These are phyloP conservation scores for Marasmarcha lunaedactyla DNA, from an alignment of 2,888 invertebrate species.

Conservation along the genomic window DNA sequence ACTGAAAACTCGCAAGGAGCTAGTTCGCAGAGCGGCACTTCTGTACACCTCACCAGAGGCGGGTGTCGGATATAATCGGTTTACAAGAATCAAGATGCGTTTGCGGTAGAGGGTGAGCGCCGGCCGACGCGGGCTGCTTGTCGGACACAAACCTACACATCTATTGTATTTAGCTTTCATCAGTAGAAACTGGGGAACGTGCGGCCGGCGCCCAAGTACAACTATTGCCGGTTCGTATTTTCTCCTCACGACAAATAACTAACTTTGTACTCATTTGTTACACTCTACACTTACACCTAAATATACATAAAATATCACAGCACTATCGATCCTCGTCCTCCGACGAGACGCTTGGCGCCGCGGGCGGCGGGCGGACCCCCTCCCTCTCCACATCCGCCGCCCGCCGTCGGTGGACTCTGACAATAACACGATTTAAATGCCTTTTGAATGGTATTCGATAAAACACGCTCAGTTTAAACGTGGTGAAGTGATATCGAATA, in stretches of 20 bases:
- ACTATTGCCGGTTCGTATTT: constrained; percentile 9
- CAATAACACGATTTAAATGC: background rate
- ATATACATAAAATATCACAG: constrained; percentile 71
- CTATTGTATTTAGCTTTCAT: too few species aligned
- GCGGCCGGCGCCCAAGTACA: constrained; percentile 3
- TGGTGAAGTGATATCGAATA: constrained; percentile 36
- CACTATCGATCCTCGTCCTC: constrained; percentile 69
- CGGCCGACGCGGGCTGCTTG: too few species aligned
- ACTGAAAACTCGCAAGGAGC: background rate
- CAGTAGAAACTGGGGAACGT: too few species aligned
- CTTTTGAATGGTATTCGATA: constrained; percentile 22
- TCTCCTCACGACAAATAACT: constrained; percentile 34
- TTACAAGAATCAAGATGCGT: too few species aligned
- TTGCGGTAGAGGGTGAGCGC: too few species aligned
- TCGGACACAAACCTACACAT: background rate
- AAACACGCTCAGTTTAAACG: constrained; percentile 43
- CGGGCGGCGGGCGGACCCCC: constrained; percentile 16
- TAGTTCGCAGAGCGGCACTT: too few species aligned
- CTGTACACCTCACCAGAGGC: too few species aligned
- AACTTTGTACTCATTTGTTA: constrained; percentile 56
- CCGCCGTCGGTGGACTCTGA: background rate
- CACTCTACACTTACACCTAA: constrained; percentile 53
- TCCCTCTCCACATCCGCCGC: constrained; percentile 7
- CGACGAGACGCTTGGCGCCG: constrained; percentile 54
- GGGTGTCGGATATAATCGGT: too few species aligned